Percentiles rank a stretch among this genome's conserved stretches.
These are phyloP conservation scores for Quadroppia sp. DNA, from an alignment of 2,888 invertebrate genomes.

Conservation along the genomic window DNA sequence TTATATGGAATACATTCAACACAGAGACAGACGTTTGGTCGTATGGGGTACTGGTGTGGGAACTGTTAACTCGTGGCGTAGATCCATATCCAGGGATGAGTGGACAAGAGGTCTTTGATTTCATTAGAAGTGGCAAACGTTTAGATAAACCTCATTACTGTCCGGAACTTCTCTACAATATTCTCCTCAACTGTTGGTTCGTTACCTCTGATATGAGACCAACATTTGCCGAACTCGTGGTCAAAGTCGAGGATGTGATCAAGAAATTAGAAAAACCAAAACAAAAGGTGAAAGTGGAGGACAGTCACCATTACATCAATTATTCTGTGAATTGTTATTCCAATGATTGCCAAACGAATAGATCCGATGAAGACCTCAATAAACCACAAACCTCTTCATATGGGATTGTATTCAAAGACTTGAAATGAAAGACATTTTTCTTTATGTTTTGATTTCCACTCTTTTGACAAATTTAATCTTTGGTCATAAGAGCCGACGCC, in stretches of 20 bases:
- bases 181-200: constrained; percentile 51
- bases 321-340: constrained; percentile 38
- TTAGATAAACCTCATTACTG: constrained; percentile 56
- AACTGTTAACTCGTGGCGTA: constrained; percentile 56
- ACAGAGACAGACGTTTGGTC: constrained; percentile 58
- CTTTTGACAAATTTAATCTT: no score
- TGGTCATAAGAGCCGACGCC: no score
- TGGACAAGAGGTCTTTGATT: constrained; percentile 56
- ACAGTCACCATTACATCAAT: constrained; percentile 45
- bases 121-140: constrained; percentile 54
- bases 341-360: not conserved
- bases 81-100: constrained; percentile 56
- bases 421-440: no score
- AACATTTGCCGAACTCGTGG: constrained; percentile 50
- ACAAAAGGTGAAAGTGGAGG: constrained; percentile 43
- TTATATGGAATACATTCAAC: constrained; percentile 53
- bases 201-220: constrained; percentile 48
- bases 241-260: constrained; percentile 44
- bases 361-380: not conserved
- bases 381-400: not conserved
- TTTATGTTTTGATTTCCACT: no score
- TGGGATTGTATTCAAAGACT: no score
- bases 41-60: constrained; percentile 56
- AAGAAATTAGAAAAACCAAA: constrained; percentile 43
- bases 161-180: constrained; percentile 54